Conservation (phyloP, 1,140 invertebrate species). For the Acromyrmex echinatior region DNA sequence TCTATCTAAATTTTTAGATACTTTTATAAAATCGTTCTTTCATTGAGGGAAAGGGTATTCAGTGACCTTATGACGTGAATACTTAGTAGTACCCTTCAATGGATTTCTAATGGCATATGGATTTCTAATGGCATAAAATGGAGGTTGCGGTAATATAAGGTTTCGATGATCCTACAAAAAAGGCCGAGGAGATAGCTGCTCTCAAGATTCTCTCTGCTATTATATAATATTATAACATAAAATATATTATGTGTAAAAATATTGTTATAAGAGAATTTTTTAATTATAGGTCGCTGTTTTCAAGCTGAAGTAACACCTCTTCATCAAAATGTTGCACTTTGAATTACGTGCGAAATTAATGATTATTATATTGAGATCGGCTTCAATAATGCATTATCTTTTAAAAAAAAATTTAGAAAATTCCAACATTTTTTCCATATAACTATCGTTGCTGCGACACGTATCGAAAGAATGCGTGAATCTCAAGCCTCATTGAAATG, state of each 20-base stretch:
- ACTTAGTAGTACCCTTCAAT: too few relatives aligned
- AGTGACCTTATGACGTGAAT: too few relatives aligned
- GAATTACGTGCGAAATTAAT: neutral
- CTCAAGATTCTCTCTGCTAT: too few relatives aligned
- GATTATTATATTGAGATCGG: neutral
- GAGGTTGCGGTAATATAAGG: too few relatives aligned
- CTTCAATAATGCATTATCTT: neutral
- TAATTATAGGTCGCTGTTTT: slow-evolving; percentile 11
- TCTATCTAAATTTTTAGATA: too few relatives aligned
- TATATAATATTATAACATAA: slow-evolving; percentile 22
- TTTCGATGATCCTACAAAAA: too few relatives aligned
- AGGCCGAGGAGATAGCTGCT: too few relatives aligned
- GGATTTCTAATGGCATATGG: too few relatives aligned
- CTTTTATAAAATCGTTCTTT: too few relatives aligned
- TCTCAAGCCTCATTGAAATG: slow-evolving; percentile 70
- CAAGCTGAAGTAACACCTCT: neutral
- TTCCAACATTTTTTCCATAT: neutral
- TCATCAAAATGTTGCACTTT: neutral
- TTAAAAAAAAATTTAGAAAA: neutral
- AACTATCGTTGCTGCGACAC: slow-evolving; percentile 29
- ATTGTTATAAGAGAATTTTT: slow-evolving; percentile 25
- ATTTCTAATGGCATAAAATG: too few relatives aligned
- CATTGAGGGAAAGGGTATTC: too few relatives aligned
- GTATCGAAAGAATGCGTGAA: slow-evolving; percentile 75
- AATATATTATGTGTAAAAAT: slow-evolving; percentile 1